Conservation (phyloP, 2,888 invertebrate species). For the Clostera curtula region DNA sequence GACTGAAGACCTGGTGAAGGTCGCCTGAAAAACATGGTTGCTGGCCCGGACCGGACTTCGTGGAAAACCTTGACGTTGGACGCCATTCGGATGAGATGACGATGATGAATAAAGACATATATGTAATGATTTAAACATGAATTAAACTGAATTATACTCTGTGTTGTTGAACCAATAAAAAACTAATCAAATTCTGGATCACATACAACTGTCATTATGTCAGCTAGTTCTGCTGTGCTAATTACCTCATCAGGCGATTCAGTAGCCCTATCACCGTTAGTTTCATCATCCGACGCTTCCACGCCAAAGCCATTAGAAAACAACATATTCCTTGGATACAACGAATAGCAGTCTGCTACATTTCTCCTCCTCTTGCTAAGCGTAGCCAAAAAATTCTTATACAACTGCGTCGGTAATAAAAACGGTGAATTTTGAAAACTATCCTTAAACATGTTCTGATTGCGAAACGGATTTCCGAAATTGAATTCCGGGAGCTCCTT, state of each 20-base stretch:
- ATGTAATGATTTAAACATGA: too few species aligned
- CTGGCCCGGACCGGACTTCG: too few species aligned
- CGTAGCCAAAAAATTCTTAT: constrained; percentile 85
- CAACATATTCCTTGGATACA: constrained; percentile 73
- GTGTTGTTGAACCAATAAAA: too few species aligned
- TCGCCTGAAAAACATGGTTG: too few species aligned
- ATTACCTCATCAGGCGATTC: constrained; percentile 71
- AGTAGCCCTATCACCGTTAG: constrained; percentile 46
- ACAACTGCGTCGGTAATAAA: constrained; percentile 83
- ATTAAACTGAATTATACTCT: too few species aligned
- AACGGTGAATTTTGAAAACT: constrained; percentile 68
- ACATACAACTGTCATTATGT: too few species aligned
- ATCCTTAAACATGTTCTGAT: constrained; percentile 61
- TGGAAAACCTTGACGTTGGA: too few species aligned
- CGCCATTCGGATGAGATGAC: too few species aligned
- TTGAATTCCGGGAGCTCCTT: constrained; percentile 66
- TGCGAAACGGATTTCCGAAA: constrained; percentile 60
- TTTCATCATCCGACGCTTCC: constrained; percentile 65
- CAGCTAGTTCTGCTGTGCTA: too few species aligned
- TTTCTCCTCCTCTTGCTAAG: constrained; percentile 64
- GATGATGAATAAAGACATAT: too few species aligned
- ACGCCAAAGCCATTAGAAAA: constrained; percentile 63
- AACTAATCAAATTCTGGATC: too few species aligned
- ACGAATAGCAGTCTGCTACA: constrained; percentile 61
- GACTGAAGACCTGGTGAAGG: too few species aligned